Percentiles rank a stretch among this genome's conserved stretches.
phyloP scores from a whole-genome alignment of 2,797 vertebrate species.

The Potorous gilbertii region DNA sequence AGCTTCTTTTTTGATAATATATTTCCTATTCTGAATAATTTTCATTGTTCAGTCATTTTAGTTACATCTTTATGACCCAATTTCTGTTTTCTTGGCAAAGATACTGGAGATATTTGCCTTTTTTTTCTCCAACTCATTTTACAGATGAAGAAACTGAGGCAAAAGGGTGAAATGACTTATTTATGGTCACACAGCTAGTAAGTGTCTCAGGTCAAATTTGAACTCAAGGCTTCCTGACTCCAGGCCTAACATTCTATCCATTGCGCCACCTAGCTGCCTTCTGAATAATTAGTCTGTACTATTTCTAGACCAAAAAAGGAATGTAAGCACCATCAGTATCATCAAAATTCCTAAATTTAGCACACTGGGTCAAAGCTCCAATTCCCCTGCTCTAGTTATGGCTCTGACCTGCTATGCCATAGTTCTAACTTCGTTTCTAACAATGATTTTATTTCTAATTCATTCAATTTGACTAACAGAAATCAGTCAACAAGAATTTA shows the following conservation, averaged over 20 bases:
- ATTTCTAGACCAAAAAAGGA: not conserved
- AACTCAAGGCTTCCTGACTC: not conserved
- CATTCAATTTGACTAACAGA: not conserved
- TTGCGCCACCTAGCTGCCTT: not conserved
- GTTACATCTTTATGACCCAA: not conserved
- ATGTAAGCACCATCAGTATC: not conserved
- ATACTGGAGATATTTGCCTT: not conserved
- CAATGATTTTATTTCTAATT: not conserved
- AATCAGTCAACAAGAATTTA: not conserved
- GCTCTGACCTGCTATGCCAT: not conserved
- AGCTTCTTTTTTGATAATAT: not conserved
- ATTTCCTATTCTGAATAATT: not conserved
- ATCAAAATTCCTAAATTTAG: not conserved
- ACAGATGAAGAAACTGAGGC: not conserved
- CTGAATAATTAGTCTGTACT: not conserved
- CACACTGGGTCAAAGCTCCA: not conserved
- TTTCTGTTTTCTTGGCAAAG: not conserved
- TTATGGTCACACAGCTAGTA: not conserved
- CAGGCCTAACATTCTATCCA: not conserved
- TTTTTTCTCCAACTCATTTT: not conserved
- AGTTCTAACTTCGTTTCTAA: not conserved
- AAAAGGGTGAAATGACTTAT: not conserved
- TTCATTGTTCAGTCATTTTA: not conserved
- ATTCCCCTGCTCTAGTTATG: not conserved
- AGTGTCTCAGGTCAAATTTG: not conserved